Percentiles rank a stretch among this genome's conserved stretches.
phyloP scores from a whole-genome alignment of 2,797 vertebrate genomes.

The Lepus oiostolus region DNA sequence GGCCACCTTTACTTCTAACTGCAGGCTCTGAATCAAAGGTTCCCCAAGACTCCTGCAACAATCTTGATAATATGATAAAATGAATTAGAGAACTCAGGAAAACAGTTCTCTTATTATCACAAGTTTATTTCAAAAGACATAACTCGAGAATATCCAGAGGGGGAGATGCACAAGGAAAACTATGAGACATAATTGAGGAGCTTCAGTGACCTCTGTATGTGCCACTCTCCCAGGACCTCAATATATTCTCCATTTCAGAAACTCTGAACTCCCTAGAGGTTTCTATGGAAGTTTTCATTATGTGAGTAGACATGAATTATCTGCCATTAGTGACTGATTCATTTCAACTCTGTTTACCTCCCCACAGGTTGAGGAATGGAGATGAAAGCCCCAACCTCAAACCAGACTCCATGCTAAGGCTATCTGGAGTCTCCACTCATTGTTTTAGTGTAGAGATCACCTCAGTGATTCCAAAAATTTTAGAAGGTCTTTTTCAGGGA shows the following conservation, averaged over 20 bases:
- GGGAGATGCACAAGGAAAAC: neutral
- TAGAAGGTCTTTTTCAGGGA: neutral
- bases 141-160: neutral
- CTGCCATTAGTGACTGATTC: too few species aligned
- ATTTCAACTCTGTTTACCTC: neutral
- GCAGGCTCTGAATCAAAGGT: neutral
- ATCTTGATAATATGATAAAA: neutral
- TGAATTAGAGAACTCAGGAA: neutral
- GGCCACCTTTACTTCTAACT: neutral
- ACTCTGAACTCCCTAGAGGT: neutral
- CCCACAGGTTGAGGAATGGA: neutral
- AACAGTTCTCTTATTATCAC: neutral
- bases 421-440: neutral
- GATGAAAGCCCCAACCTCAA: neutral
- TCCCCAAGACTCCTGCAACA: rapidly evolving
- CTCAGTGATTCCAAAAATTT: neutral
- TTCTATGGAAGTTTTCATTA: neutral
- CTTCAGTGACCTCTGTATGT: rapidly evolving
- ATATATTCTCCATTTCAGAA: neutral
- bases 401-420: neutral
- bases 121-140: neutral
- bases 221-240: rapidly evolving
- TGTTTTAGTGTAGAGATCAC: neutral
- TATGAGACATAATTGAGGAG: too few species aligned
- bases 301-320: neutral